A percentile compares a stretch with the other conserved stretches of the same genome.
These are phyloP conservation scores for Tachysurus vachellii DNA, from an alignment of 2,113 vertebrate species.

Conservation along the genomic window DNA sequence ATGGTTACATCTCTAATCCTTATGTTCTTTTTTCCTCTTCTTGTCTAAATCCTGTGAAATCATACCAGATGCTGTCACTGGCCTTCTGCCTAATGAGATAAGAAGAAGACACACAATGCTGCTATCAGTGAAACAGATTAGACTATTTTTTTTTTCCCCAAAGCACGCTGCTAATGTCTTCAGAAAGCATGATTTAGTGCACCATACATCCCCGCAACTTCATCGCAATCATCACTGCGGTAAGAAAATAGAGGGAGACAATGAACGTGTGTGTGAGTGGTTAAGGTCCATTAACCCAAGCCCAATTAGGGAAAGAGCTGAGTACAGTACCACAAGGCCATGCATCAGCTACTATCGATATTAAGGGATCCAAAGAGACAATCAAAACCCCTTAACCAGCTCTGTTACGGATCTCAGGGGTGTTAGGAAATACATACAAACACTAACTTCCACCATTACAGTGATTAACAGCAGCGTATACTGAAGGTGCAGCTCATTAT, in stretches of 20 bases:
- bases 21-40: neutral
- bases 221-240: conserved; percentile 31
- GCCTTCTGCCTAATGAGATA: conserved; percentile 39
- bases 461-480: conserved; percentile 31
- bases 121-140: conserved; percentile 24
- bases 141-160: neutral
- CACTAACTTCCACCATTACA: conserved; percentile 41
- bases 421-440: conserved; percentile 29
- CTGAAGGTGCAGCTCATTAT: conserved; percentile 42
- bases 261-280: conserved; percentile 33
- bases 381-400: conserved; percentile 35
- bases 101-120: conserved; percentile 11
- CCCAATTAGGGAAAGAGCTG: conserved; percentile 53
- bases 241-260: conserved; percentile 21
- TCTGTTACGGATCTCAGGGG: conserved; percentile 41
- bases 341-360: conserved; percentile 48
- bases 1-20: neutral
- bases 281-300: conserved; percentile 62
- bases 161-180: neutral
- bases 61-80: conserved; percentile 23
- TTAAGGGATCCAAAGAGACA: conserved; percentile 39
- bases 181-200: conserved; percentile 25
- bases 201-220: neutral
- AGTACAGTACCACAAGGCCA: conserved; percentile 43
- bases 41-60: conserved; percentile 3